These are phyloP conservation scores for Psittacula echo DNA, from an alignment of 2,797 vertebrate species.

Conservation along the genomic window DNA sequence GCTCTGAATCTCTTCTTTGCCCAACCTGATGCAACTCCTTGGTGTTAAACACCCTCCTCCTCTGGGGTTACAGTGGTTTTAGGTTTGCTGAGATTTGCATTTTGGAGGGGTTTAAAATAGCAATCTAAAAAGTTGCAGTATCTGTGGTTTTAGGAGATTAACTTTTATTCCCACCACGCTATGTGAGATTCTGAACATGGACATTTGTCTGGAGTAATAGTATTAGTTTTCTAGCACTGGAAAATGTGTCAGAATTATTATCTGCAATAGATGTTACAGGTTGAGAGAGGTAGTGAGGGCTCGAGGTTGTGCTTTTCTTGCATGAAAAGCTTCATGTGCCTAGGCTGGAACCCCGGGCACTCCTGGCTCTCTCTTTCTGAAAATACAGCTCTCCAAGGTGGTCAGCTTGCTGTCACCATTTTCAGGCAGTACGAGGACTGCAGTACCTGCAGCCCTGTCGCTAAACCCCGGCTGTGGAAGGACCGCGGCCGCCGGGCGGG, in stretches of 20 bases:
- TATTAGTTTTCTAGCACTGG: background rate
- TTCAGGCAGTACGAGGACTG: background rate
- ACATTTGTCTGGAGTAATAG: background rate
- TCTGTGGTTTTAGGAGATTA: rapidly evolving
- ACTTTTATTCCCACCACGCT: rapidly evolving
- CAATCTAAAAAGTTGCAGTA: rapidly evolving
- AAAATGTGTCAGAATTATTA: background rate
- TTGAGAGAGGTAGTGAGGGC: too few species aligned
- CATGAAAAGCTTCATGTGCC: too few species aligned
- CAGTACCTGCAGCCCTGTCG: background rate
- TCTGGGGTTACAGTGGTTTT: rapidly evolving
- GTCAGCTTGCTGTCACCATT: background rate
- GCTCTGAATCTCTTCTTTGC: too few species aligned
- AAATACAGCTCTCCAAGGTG: background rate
- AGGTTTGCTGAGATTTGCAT: background rate
- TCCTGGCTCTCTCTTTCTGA: background rate
- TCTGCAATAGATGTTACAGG: too few species aligned
- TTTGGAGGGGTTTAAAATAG: background rate
- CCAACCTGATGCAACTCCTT: too few species aligned
- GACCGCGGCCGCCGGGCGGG: background rate
- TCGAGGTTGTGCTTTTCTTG: rapidly evolving
- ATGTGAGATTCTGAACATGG: background rate
- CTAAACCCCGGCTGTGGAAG: too few species aligned
- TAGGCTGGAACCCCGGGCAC: background rate
- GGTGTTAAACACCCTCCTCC: background rate